A percentile compares a stretch with the other conserved stretches of the same genome.
Conservation (phyloP, 2,797 vertebrate species). For the Cyprinella venusta region DNA sequence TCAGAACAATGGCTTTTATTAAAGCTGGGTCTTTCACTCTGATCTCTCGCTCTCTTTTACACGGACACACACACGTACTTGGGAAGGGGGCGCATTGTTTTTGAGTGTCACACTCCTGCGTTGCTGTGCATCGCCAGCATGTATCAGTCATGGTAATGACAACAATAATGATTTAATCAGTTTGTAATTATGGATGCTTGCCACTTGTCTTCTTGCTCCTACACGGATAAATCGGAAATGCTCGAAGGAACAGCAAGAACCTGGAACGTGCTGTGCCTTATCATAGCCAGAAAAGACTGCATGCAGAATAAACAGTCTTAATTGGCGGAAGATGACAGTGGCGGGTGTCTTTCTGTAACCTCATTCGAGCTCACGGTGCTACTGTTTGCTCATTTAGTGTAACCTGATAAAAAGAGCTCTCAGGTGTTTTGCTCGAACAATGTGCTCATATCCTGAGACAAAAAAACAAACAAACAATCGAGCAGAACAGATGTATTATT, state of each 20-base stretch:
- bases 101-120: conserved; percentile 29
- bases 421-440: conserved; percentile 6
- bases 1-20: conserved; percentile 50
- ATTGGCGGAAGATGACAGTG: conserved; percentile 43
- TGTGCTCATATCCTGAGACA: conserved; percentile 17
- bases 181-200: conserved; percentile 71
- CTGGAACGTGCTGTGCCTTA: conserved; percentile 43
- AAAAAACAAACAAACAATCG: not conserved
- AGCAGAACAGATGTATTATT: conserved; percentile 19
- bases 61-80: conserved; percentile 17
- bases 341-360: conserved; percentile 41
- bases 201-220: conserved; percentile 74
- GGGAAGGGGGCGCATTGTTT: conserved; percentile 16
- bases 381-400: conserved; percentile 48
- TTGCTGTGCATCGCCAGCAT: conserved; percentile 30
- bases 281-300: conserved; percentile 46
- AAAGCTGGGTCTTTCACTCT: conserved; percentile 40
- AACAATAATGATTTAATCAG: conserved; percentile 72
- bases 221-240: conserved; percentile 70
- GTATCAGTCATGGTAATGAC: conserved; percentile 62
- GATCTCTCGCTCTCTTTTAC: not conserved
- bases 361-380: conserved; percentile 29
- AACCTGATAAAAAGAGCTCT: conserved; percentile 47
- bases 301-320: conserved; percentile 56
- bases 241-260: conserved; percentile 53